phyloP scores from a whole-genome alignment of 2,888 invertebrate genomes.

The Pandemis corylana region DNA sequence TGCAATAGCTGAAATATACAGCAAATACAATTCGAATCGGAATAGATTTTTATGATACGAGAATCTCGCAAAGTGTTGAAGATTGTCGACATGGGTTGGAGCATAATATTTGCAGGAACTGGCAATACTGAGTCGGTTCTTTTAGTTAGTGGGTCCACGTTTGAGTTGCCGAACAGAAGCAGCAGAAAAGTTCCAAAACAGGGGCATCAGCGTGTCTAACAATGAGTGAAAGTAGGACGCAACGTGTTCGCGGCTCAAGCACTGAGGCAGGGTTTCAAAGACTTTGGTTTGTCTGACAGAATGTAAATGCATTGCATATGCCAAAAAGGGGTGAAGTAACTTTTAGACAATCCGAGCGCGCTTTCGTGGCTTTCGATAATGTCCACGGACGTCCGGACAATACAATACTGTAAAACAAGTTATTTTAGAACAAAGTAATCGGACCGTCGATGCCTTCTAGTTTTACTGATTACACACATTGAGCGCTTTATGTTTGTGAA shows the following conservation, averaged over 20 bases:
- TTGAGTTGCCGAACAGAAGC: conserved; percentile 40
- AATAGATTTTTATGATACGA: conserved; percentile 36
- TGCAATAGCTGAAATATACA: conserved; percentile 19
- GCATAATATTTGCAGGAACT: conserved; percentile 27
- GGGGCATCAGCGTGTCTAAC: conserved; percentile 43
- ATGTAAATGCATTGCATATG: conserved; percentile 39
- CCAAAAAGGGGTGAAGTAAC: conserved; percentile 36
- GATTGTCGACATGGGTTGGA: conserved; percentile 18
- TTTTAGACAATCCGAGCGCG: conserved; percentile 16
- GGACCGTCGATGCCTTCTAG: background rate
- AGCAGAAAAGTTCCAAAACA: conserved; percentile 44
- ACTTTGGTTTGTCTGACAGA: conserved; percentile 35
- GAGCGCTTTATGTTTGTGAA: conserved; percentile 18
- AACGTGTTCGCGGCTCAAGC: conserved; percentile 45
- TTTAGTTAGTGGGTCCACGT: conserved; percentile 33
- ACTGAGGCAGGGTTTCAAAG: conserved; percentile 43
- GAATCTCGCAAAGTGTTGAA: conserved; percentile 3
- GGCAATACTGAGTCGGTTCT: conserved; percentile 26
- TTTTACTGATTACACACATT: background rate
- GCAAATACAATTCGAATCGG: conserved; percentile 9
- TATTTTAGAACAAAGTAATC: background rate
- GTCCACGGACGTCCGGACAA: background rate
- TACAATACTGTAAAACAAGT: background rate
- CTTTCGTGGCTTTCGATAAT: conserved; percentile 9
- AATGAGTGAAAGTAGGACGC: conserved; percentile 47